Base-by-base conservation (phyloP, 2,888 invertebrate species). In the Oligia strigilis region DNA sequence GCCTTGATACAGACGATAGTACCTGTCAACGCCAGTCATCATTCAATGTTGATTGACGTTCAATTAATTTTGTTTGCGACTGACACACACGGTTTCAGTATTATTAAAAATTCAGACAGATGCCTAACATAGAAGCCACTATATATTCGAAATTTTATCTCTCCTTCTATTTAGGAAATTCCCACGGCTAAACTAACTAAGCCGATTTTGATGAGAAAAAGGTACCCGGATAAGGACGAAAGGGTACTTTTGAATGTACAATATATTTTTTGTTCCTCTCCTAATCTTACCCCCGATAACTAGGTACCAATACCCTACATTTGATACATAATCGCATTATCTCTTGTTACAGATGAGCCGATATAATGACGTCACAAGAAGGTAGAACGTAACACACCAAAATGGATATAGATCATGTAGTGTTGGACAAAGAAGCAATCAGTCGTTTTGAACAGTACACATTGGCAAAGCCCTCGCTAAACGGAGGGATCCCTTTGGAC, bases 401-500 rank as follows among this genome's bases (percentile, higher is more conserved):
- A 92, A 97, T 97, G 97, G 97, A 97, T 92, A 95, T 96, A 92
- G 96, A 96, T 94, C 96, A 97, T 95, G 95, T 95, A 87, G 95
- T 96, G 88, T 94, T 97, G 93, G 97, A 97, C 93, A 97, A 97
- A 94, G 97, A 97, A 94, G 94, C 96, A 90, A 97, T 97, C 94
- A 96, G 93, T 92, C 95, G 97, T 89, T 97, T 96, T 90, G 97
- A 97, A 91, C 97, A 97, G 92, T 97, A 97, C 92, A 95, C 96
- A 89, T 92, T 97, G 93, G 95, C 97, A 90, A 97, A 97, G 92
- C 95, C 97, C 81, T 91, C 95, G 83, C 93, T 97, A 91, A 97
- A 97, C 93, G 97, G 97, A 88, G 96, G 96, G 72, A 97, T 97
- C 88, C 95, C 97, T 87, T 95, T 97, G 95, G 97, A 97, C 89